phyloP scores from a whole-genome alignment of 2,888 invertebrate species.

The Drosophila niveifrons region DNA sequence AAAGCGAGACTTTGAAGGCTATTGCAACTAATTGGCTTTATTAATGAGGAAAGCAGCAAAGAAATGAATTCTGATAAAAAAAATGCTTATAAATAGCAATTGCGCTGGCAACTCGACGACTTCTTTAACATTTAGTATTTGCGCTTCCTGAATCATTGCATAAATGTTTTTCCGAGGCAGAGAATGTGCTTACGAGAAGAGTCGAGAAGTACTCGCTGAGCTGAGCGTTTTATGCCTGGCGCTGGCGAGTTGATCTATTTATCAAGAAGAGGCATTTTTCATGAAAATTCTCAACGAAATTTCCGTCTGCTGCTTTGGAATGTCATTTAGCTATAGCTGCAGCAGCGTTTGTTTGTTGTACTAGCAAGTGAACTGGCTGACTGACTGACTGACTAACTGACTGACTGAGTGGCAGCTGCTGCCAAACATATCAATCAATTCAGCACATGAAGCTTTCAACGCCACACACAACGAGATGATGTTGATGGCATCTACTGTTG shows the following conservation, averaged over 20 bases:
- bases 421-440: constrained; percentile 70
- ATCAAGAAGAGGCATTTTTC: background rate
- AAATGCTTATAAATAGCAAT: background rate
- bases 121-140: background rate
- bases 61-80: too few relatives aligned
- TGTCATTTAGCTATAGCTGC: constrained; percentile 15
- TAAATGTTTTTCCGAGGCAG: constrained; percentile 5
- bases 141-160: background rate
- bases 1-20: too few relatives aligned
- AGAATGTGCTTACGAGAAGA: constrained; percentile 3
- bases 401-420: constrained; percentile 63
- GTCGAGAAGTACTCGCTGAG: constrained; percentile 11
- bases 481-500: constrained; percentile 26
- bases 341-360: constrained; percentile 42
- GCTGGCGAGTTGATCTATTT: constrained; percentile 17
- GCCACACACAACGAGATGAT: constrained; percentile 41
- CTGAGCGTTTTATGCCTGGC: background rate
- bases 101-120: background rate
- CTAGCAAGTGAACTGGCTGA: background rate
- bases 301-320: constrained; percentile 5
- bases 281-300: constrained; percentile 2
- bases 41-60: too few relatives aligned
- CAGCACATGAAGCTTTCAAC: constrained; percentile 50
- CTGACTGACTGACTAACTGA: too few relatives aligned
- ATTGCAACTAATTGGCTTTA: too few relatives aligned